Evolutionary conservation across 2,888 invertebrate species (phyloP).

Genomic region (Hymenopus coronatus): DNA sequence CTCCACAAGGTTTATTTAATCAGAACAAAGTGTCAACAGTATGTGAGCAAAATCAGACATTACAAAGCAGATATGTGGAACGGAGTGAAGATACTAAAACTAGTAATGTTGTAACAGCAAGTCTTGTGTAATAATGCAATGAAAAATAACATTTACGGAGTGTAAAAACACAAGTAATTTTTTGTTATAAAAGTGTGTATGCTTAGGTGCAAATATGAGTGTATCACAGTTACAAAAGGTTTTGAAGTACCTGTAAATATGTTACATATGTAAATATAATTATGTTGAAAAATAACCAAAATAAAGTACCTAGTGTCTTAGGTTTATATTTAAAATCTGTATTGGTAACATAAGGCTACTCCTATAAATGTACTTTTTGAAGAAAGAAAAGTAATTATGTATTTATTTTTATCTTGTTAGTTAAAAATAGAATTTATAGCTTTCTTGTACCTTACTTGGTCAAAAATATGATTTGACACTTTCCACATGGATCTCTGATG

Average conservation of each 20-base stretch:
- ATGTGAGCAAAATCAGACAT: background rate
- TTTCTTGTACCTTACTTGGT: background rate
- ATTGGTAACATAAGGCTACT: background rate
- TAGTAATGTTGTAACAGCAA: slow-evolving; percentile 29
- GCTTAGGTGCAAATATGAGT: background rate
- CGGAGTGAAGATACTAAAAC: slow-evolving; percentile 32
- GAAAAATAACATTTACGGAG: background rate
- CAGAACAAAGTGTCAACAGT: slow-evolving; percentile 16
- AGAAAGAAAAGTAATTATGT: background rate
- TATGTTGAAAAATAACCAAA: background rate
- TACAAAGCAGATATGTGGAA: background rate
- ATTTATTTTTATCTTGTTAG: background rate
- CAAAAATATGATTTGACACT: background rate
- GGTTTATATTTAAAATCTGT: background rate
- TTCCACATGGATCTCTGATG: no score
- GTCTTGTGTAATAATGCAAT: slow-evolving; percentile 17
- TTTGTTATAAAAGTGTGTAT: background rate
- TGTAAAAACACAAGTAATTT: background rate
- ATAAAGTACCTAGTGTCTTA: background rate
- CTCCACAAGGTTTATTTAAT: background rate
- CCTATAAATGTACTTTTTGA: background rate
- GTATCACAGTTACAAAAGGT: background rate
- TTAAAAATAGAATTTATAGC: background rate
- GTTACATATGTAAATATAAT: background rate
- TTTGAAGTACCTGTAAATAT: background rate